phyloP scores from a whole-genome alignment of 2,888 invertebrate species.

The Formica aserva region DNA sequence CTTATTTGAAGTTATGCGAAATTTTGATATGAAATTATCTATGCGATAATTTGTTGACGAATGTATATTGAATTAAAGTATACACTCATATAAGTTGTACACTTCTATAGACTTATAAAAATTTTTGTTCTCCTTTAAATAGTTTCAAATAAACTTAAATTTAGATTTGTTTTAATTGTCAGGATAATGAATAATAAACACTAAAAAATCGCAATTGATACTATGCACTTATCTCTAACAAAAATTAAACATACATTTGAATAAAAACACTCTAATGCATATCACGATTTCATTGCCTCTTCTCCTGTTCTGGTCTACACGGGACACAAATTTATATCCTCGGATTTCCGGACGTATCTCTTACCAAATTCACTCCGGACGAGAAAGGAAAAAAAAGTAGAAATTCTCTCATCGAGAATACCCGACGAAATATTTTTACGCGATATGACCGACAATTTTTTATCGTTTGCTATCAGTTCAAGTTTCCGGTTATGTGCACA shows the following conservation, averaged over 20 bases:
- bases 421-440: slow-evolving; percentile 11
- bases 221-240: neutral
- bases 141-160: neutral
- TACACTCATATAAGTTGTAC: neutral
- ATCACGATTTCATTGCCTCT: neutral
- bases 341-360: neutral
- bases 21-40: too few species aligned
- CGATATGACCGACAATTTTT: neutral
- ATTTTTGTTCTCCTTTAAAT: neutral
- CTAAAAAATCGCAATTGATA: neutral
- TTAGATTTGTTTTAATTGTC: neutral
- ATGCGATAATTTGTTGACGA: too few species aligned
- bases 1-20: too few species aligned
- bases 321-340: neutral
- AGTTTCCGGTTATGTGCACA: slow-evolving; percentile 22
- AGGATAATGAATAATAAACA: neutral
- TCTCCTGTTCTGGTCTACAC: neutral
- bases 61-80: slow-evolving; percentile 12
- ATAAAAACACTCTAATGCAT: neutral
- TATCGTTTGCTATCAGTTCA: neutral
- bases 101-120: neutral
- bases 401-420: neutral
- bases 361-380: neutral
- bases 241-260: neutral
- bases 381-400: neutral